phyloP scores from a whole-genome alignment of 2,113 vertebrate species.

The Boleophthalmus pectinirostris region DNA sequence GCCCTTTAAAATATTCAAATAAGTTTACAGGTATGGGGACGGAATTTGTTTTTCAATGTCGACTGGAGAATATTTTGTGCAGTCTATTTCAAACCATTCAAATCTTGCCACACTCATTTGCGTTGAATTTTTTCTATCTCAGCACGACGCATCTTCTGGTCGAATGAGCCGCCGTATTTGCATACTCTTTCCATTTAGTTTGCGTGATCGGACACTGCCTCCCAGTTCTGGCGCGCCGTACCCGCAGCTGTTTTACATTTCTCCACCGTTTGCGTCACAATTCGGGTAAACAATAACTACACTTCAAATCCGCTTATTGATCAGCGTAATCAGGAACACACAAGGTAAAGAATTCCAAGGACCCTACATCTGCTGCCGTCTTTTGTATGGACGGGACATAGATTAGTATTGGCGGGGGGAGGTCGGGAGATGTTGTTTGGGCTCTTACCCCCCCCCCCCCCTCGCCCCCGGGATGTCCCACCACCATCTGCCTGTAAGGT shows the following conservation, averaged over 20 bases:
- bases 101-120: neutral
- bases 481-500: slow-evolving; percentile 78
- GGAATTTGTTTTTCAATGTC: too few relatives aligned
- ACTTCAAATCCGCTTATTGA: neutral
- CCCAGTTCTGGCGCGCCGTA: neutral
- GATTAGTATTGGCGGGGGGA: slow-evolving; percentile 22
- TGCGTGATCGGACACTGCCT: neutral
- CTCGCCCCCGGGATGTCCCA: slow-evolving; percentile 15
- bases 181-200: neutral
- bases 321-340: neutral
- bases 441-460: neutral
- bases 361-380: neutral
- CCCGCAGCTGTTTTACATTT: slow-evolving; percentile 1
- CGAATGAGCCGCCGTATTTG: neutral
- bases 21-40: too few relatives aligned
- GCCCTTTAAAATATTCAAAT: too few relatives aligned
- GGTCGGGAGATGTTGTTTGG: slow-evolving; percentile 30
- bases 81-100: neutral
- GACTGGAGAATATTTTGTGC: too few relatives aligned
- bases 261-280: neutral
- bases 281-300: neutral
- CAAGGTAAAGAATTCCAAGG: neutral
- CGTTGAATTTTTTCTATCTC: too few relatives aligned
- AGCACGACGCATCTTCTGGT: neutral
- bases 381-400: neutral